phyloP scores from a whole-genome alignment of 2,888 invertebrate species.

The Plagodis pulveraria region DNA sequence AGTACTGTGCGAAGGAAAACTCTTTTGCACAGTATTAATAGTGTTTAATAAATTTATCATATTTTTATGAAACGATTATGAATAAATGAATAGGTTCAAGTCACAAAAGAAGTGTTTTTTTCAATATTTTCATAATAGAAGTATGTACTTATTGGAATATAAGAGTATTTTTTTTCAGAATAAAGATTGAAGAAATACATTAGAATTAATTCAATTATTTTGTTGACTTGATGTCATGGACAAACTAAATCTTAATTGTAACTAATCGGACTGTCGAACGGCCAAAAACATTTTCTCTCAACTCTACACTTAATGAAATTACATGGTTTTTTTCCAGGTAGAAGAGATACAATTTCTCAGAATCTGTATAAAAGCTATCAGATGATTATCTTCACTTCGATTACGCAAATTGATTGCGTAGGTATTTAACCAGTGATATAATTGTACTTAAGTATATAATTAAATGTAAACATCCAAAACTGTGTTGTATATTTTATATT shows the following conservation, averaged over 20 bases:
- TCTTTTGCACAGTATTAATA: no score
- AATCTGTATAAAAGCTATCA: slow-evolving; percentile 2
- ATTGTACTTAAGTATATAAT: neutral
- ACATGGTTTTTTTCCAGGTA: neutral
- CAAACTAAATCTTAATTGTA: neutral
- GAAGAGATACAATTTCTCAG: slow-evolving; percentile 8
- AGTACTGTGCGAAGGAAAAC: no score
- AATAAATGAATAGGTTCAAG: no score
- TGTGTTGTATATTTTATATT: no score
- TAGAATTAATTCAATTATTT: no score
- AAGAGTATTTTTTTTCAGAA: no score
- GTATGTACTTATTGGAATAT: no score
- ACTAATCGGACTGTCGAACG: slow-evolving; percentile 2
- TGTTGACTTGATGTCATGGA: neutral
- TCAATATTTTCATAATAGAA: no score
- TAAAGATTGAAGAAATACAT: no score
- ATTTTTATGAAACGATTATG: no score
- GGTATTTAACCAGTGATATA: neutral
- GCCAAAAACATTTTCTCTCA: neutral
- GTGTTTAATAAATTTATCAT: no score
- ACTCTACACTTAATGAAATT: neutral
- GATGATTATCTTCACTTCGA: slow-evolving; percentile 15
- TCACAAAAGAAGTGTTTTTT: no score
- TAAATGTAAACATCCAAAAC: neutral
- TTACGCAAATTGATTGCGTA: slow-evolving; percentile 11